Base-by-base conservation (phyloP, 2,888 invertebrate species). In the Andrena bucephala region DNA sequence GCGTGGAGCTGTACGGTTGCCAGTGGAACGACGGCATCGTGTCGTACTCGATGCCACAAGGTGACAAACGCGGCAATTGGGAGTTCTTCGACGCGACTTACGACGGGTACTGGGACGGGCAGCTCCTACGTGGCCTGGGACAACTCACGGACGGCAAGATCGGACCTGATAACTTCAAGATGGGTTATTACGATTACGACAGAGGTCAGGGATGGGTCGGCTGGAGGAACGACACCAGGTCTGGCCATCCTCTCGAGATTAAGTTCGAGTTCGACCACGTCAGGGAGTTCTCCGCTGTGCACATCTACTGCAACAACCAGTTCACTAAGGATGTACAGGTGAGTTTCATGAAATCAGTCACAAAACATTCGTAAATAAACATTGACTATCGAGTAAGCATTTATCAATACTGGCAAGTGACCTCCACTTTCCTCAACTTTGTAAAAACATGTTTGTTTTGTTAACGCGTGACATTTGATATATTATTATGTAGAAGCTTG, bases 1-100 rank as follows among this genome's bases (percentile, higher is more conserved):
- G 98, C 82, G 97, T 98, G 48, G 98, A 98, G 93, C 94, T 98
- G 36, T 98, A 98, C 94, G 98, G 98, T 29, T 98, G 98, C 93
- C 95, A 95, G 60, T 98, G 98, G 97, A 96, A 96, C 92, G 98
- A 97, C 92, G 97, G 97, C 29, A 95, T 98, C 74, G 95, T 97
- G 36, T 96, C 97, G 81, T 99, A 98, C 94, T 96, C 97, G 66
- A 97, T 98, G 96, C 97, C 97, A 20, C 97, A 98, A 93, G 98
- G 98, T 20, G 97, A 98, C 94, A 96, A 96, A 91, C 95, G 97
- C 36, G 97, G 97, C 86, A 96, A 96, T 87, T 96, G 97, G 94
- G 97, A 98, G 92, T 96, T 98, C 87, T 96, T 96, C 85, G 98
- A 98, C 94, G 96, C 96, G 85, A 96, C 96, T 29, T 98, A 98